These are phyloP conservation scores for Oryctolagus cuniculus DNA, from an alignment of 2,113 vertebrate species.

Conservation along the genomic window DNA sequence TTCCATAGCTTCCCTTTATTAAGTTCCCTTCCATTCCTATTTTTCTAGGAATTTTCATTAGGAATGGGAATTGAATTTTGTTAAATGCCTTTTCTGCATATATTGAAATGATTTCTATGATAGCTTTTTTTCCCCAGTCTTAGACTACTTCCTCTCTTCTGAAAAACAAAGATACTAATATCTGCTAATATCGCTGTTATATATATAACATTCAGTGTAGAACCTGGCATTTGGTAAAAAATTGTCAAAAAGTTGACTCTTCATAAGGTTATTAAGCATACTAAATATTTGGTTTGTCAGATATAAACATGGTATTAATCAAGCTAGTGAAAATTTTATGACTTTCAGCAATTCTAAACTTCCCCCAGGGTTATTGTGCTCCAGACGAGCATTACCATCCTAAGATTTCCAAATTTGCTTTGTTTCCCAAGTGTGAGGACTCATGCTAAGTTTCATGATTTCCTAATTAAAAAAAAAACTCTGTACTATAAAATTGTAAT, in stretches of 20 bases:
- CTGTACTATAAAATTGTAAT: not conserved
- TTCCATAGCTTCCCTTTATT: not conserved
- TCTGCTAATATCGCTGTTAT: not conserved
- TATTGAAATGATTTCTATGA: not conserved
- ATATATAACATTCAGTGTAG: not conserved
- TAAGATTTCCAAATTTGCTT: conserved; percentile 47
- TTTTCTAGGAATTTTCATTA: conserved; percentile 25
- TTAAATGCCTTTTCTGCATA: conserved; percentile 11
- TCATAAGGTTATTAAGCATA: not conserved
- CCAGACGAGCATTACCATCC: not conserved
- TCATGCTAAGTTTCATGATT: conserved; percentile 48
- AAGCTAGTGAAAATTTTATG: conserved; percentile 43
- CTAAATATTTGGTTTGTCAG: conserved; percentile 37
- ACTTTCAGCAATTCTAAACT: not conserved
- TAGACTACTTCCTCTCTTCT: not conserved
- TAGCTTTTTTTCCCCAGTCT: not conserved
- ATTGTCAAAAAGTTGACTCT: not conserved
- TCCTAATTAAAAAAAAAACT: conserved; percentile 16
- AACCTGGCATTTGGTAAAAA: conserved; percentile 18
- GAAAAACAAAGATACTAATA: conserved; percentile 22
- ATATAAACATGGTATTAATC: not conserved
- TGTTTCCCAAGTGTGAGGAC: not conserved
- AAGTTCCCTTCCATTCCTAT: not conserved
- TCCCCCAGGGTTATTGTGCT: not conserved
- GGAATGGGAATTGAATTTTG: conserved; percentile 11